Evolutionary conservation across 2,888 invertebrate genomes (phyloP).

Genomic region (Achlya flavicornis): DNA sequence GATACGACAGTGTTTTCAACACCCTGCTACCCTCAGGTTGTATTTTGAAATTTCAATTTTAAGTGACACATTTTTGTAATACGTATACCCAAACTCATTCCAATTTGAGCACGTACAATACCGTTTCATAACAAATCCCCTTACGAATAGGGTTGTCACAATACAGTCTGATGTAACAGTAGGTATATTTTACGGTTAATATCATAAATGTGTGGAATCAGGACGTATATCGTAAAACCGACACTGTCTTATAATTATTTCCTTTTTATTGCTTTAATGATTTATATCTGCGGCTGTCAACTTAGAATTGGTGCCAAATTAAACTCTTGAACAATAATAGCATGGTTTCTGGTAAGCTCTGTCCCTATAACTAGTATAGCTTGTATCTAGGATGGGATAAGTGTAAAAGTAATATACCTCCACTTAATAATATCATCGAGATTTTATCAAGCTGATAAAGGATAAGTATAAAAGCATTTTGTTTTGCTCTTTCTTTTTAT

Average conservation of each 20-base stretch:
- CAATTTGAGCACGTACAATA: conserved; percentile 6
- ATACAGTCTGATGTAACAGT: not conserved
- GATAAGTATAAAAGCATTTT: no score
- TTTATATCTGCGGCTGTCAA: no score
- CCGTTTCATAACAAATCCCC: conserved; percentile 13
- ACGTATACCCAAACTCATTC: not conserved
- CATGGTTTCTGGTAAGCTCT: no score
- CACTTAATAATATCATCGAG: no score
- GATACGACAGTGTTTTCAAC: no score
- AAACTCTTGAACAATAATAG: no score
- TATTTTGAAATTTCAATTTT: not conserved
- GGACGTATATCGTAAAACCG: not conserved
- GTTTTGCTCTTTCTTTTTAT: not conserved
- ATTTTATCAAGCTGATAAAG: no score
- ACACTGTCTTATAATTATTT: not conserved
- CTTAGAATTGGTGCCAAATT: no score
- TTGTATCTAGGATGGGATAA: no score
- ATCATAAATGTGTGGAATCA: not conserved
- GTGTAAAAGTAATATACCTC: no score
- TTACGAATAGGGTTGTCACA: conserved; percentile 3
- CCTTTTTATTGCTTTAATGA: no score
- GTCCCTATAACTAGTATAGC: no score
- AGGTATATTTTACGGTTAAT: not conserved
- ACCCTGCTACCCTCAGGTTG: not conserved
- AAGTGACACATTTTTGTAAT: conserved; percentile 9